Percentiles rank a stretch among this genome's conserved stretches.
Conservation (phyloP, 2,797 vertebrate species). For the Sciurus carolinensis region DNA sequence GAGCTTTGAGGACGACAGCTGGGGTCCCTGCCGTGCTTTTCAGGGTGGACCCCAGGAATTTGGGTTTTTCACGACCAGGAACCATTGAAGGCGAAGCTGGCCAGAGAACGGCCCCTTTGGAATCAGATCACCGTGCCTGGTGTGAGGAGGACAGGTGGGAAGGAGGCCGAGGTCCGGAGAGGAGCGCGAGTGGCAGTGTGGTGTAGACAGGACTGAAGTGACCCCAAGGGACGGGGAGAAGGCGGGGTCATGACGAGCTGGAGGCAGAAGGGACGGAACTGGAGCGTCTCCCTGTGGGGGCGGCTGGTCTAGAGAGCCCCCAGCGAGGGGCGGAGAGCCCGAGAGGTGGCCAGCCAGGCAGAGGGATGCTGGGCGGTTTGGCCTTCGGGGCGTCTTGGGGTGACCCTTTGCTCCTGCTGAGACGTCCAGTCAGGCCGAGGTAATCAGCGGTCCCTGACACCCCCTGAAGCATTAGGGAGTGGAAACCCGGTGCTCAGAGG, state of each 20-base stretch:
- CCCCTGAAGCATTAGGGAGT: neutral
- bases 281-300: neutral
- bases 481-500: no score
- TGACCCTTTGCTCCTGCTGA: neutral
- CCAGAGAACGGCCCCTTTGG: neutral
- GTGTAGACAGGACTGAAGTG: neutral
- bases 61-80: neutral
- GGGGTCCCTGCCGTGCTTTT: neutral
- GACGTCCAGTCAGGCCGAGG: neutral
- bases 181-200: neutral
- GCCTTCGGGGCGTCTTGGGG: neutral
- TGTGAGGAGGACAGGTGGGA: neutral
- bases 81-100: neutral
- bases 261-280: neutral
- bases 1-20: neutral
- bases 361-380: neutral
- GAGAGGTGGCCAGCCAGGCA: neutral
- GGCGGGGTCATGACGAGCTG: neutral
- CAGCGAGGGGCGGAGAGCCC: neutral
- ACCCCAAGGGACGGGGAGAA: neutral
- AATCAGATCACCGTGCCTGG: neutral
- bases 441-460: neutral
- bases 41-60: slow-evolving; percentile 8
- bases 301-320: neutral
- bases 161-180: neutral